These are phyloP conservation scores for Anniella stebbinsi DNA, from an alignment of 2,797 vertebrate genomes.

Conservation along the genomic window DNA sequence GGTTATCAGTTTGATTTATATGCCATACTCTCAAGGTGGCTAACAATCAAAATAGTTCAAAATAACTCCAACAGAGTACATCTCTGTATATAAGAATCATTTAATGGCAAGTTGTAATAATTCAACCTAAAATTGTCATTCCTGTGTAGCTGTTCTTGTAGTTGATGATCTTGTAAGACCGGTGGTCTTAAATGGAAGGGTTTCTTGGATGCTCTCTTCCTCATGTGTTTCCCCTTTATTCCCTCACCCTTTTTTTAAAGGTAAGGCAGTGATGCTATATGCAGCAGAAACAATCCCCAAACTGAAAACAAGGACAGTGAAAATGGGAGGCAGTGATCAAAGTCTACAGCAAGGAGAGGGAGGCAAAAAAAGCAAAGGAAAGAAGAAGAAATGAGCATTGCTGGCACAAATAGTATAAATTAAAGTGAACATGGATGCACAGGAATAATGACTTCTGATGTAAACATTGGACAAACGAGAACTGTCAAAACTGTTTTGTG, in stretches of 20 bases:
- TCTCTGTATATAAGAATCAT: neutral
- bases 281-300: slow-evolving; percentile 97
- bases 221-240: neutral
- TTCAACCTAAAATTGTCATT: neutral
- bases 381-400: slow-evolving; percentile 88
- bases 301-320: slow-evolving; percentile 94
- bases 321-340: slow-evolving; percentile 88
- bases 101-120: neutral
- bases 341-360: slow-evolving; percentile 92
- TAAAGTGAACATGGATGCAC: neutral
- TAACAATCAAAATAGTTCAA: neutral
- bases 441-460: slow-evolving; percentile 18
- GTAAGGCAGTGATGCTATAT: slow-evolving; percentile 93
- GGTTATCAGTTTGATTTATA: neutral
- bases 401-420: neutral
- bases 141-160: neutral
- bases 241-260: slow-evolving; percentile 70
- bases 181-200: neutral
- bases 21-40: too few relatives aligned
- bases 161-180: neutral
- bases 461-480: slow-evolving; percentile 38
- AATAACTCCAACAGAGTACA: neutral
- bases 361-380: slow-evolving; percentile 96
- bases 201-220: neutral
- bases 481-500: slow-evolving; percentile 40